A percentile compares a stretch with the other conserved stretches of the same genome.
These are phyloP conservation scores for Colaptes auratus DNA, from an alignment of 2,113 vertebrate species.

Conservation along the genomic window DNA sequence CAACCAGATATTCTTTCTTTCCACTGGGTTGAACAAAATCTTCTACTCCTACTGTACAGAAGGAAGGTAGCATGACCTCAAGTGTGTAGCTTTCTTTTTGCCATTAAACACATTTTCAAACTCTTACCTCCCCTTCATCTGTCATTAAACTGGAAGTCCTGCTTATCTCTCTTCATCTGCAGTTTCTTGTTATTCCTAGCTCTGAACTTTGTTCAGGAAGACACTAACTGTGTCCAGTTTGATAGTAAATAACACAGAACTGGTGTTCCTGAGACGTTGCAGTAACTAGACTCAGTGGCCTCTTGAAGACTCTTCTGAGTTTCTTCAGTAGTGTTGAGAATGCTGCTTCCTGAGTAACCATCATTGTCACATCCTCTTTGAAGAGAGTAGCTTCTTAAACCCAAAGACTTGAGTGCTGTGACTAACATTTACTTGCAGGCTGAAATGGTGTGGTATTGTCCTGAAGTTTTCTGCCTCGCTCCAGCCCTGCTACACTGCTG, in stretches of 20 bases:
- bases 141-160: background rate
- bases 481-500: accelerated
- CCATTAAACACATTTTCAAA: background rate
- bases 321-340: background rate
- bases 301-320: background rate
- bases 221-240: background rate
- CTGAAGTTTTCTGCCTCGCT: background rate
- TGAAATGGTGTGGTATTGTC: background rate
- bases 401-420: background rate
- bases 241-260: background rate
- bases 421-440: background rate
- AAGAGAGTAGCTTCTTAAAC: background rate
- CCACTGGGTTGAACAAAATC: background rate
- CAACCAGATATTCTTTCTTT: background rate
- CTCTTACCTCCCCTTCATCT: background rate
- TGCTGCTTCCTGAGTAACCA: background rate
- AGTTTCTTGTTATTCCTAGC: background rate
- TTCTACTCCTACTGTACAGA: background rate
- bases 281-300: background rate
- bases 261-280: background rate
- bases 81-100: background rate
- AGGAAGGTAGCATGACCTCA: background rate
- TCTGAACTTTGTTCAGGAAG: slow-evolving; percentile 34
- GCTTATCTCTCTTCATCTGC: background rate
- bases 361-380: background rate